A percentile compares a stretch with the other conserved stretches of the same genome.
phyloP scores from a whole-genome alignment of 2,113 vertebrate species.

The Lophius piscatorius region DNA sequence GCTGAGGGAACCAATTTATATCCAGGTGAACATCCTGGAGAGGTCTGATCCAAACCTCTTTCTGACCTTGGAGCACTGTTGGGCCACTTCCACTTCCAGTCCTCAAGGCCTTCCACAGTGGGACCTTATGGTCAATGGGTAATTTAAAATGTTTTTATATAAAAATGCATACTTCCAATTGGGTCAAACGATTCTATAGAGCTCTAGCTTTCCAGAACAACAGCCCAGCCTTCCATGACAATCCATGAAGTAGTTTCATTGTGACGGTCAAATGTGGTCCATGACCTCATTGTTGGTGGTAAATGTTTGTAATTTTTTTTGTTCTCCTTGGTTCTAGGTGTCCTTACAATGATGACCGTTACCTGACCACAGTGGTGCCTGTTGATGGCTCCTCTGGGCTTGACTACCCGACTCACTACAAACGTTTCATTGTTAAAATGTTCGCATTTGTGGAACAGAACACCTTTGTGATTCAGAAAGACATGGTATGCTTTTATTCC shows the following conservation, averaged over 20 bases:
- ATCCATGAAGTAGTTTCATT: too few species aligned
- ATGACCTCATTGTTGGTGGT: background rate
- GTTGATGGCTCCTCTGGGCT: conserved; percentile 63
- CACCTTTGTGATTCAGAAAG: conserved; percentile 2
- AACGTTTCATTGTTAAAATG: conserved; percentile 76
- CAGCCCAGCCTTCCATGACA: too few species aligned
- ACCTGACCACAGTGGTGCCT: conserved; percentile 65
- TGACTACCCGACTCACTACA: conserved; percentile 68
- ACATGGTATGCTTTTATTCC: conserved; percentile 59
- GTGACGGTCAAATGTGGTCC: too few species aligned
- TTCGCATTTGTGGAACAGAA: conserved; percentile 71
- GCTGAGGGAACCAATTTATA: conserved; percentile 66
- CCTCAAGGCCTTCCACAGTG: conserved; percentile 70
- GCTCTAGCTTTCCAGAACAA: too few species aligned
- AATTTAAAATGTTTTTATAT: too few species aligned
- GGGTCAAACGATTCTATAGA: too few species aligned
- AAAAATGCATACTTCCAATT: too few species aligned
- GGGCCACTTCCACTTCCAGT: conserved; percentile 66
- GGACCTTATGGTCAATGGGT: conserved; percentile 77
- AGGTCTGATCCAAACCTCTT: conserved; percentile 67
- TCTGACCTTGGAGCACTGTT: conserved; percentile 76
- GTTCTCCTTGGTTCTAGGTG: conserved; percentile 59
- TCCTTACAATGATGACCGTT: conserved; percentile 73
- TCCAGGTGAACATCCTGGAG: conserved; percentile 69
- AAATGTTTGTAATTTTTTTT: background rate